Base-by-base conservation (phyloP, 2,797 vertebrate species). In the Enteromius thamalakanensis region DNA sequence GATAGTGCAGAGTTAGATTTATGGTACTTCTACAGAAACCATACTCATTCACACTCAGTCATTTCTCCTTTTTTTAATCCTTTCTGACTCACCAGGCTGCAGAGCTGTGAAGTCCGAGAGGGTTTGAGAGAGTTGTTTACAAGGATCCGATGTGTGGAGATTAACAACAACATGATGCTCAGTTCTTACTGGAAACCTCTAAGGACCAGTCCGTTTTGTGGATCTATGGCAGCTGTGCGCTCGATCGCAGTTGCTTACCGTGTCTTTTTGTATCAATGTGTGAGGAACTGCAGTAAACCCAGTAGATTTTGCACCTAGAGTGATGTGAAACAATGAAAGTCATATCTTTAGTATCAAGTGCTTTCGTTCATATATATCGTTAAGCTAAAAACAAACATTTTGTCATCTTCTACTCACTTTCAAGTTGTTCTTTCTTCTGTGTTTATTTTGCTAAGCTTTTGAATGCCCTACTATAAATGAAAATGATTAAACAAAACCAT, bases 251-350 rank as follows among this genome's bases (percentile, higher is more conserved):
- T 47, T 81, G 79, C 71, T 29, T 62, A 72, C 51, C 49, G 32
- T 79, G 47, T 71, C 62, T 67, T 79, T 23, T 76, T 76, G 21
- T 76, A 17, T 34, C 26, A 74, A 71, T 60, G 45, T 76, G 45
- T 58, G 53, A 86, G 47, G 76, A 82, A 83, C 34, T 3, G 5
- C 55, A 62, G 10, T 45, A 62, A 21, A 76, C 53, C 4, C 67
- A 12, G 53, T 88, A 78, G 87, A 92, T 86, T 75, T 82, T 85
- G 40, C 26, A 2, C 3, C 85, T 47, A 65, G 88, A 84, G 80
- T 87, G 47, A 84, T 85, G 86, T 89, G 89, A 58, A 76, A 40
- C 32, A 53, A n/a, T 51, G 5, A 72, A 19, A 34, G 17, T 29
- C 9, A 87, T 87, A 79, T 26, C 76, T 32, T 69, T 60, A 32